A percentile compares a stretch with the other conserved stretches of the same genome.
Conservation (phyloP, 1,140 invertebrate species). For the Lepidurus couesii region DNA sequence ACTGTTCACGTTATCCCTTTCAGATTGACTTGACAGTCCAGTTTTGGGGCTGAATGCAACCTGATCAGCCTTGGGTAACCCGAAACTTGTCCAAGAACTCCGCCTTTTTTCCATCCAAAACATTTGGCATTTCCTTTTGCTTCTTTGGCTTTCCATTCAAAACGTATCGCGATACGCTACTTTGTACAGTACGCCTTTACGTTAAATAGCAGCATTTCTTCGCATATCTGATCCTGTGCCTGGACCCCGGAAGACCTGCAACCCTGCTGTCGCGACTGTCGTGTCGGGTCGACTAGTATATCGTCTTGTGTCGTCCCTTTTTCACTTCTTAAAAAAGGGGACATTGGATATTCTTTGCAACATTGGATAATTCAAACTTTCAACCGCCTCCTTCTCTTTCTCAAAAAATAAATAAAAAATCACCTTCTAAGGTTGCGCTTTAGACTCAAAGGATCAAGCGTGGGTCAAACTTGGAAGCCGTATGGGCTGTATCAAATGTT, state of each 20-base stretch:
- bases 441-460: background rate
- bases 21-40: background rate
- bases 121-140: background rate
- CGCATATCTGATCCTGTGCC: background rate
- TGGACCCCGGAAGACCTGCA: background rate
- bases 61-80: background rate
- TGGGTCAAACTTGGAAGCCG: slow-evolving; percentile 17
- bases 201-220: background rate
- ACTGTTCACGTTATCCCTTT: too few species aligned
- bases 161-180: background rate
- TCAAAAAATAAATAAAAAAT: background rate
- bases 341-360: background rate
- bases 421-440: slow-evolving; percentile 8
- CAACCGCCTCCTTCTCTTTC: background rate
- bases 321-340: too few species aligned
- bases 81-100: background rate
- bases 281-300: background rate
- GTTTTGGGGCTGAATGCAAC: slow-evolving; percentile 8
- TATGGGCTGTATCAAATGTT: slow-evolving; percentile 17
- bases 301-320: too few species aligned
- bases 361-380: background rate
- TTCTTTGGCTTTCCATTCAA: too few species aligned
- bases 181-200: background rate
- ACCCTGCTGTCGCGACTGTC: background rate
- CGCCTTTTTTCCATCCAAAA: background rate